Percentiles rank a stretch among this genome's conserved stretches.
Conservation (phyloP, 2,797 vertebrate species). For the Danio aesculapii region DNA sequence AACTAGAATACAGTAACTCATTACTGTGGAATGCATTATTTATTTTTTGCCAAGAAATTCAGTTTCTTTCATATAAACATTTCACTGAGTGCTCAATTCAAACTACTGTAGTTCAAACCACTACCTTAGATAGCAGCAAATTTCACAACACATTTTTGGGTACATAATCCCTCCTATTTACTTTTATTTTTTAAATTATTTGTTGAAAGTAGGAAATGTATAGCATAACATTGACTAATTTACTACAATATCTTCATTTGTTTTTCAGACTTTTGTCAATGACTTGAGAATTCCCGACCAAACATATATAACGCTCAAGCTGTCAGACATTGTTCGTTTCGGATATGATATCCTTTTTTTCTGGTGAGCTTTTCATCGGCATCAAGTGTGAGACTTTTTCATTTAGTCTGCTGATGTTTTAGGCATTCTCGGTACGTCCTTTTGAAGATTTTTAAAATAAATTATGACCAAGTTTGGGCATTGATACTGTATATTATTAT, state of each 20-base stretch:
- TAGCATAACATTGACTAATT: too few species aligned
- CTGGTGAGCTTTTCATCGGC: not conserved
- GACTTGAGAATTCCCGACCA: slow-evolving; percentile 96
- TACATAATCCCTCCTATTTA: too few species aligned
- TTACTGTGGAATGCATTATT: too few species aligned
- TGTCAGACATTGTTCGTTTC: slow-evolving; percentile 92
- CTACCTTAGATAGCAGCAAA: too few species aligned
- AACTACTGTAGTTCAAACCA: too few species aligned
- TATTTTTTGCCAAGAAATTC: too few species aligned
- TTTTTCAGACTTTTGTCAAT: slow-evolving; percentile 91
- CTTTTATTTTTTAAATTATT: too few species aligned
- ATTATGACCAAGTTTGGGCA: not conserved
- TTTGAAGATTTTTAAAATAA: not conserved
- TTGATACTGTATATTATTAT: not conserved
- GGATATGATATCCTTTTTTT: slow-evolving; percentile 95
- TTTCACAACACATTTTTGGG: too few species aligned
- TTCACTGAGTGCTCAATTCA: too few species aligned
- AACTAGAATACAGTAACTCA: too few species aligned
- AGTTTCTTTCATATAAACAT: too few species aligned
- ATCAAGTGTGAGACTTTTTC: not conserved
- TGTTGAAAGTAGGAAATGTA: too few species aligned
- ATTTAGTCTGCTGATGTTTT: not conserved
- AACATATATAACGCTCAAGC: slow-evolving; percentile 93
- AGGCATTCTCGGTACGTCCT: not conserved
- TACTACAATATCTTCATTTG: not conserved